Evolutionary conservation across 2,113 vertebrate species (phyloP).

Genomic region (Podiceps cristatus): DNA sequence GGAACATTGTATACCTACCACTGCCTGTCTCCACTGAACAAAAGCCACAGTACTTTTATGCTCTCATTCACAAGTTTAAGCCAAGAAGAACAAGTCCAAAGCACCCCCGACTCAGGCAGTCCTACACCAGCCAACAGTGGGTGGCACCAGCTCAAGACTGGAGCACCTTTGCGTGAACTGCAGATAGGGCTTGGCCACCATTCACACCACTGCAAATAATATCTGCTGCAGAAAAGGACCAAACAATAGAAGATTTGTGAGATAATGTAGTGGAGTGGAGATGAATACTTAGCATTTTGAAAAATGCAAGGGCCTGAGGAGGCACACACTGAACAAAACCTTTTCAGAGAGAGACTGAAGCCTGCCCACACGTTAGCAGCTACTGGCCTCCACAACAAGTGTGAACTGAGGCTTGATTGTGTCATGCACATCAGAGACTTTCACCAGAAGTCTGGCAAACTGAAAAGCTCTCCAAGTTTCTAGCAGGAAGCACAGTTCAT

Average conservation of each 20-base stretch:
- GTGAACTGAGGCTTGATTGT: conserved; percentile 53
- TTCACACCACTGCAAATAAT: not conserved
- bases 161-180: not conserved
- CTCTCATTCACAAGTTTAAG: not conserved
- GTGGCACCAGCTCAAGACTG: not conserved
- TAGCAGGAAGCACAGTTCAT: not conserved
- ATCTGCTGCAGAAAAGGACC: conserved; percentile 1
- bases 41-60: not conserved
- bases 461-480: conserved; percentile 41
- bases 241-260: conserved; percentile 37
- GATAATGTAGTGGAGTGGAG: conserved; percentile 26
- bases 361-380: conserved; percentile 37
- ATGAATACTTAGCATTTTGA: conserved; percentile 42
- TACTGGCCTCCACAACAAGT: not conserved
- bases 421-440: not conserved
- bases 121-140: not conserved
- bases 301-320: not conserved
- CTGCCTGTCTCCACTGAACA: not conserved
- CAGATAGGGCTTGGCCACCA: accelerated
- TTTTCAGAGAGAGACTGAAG: conserved; percentile 31
- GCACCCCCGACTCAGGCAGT: not conserved
- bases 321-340: conserved; percentile 29
- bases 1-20: not conserved
- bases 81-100: not conserved
- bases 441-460: conserved; percentile 28